These are phyloP conservation scores for Gryllus longicercus DNA, from an alignment of 2,888 invertebrate genomes.

Conservation along the genomic window DNA sequence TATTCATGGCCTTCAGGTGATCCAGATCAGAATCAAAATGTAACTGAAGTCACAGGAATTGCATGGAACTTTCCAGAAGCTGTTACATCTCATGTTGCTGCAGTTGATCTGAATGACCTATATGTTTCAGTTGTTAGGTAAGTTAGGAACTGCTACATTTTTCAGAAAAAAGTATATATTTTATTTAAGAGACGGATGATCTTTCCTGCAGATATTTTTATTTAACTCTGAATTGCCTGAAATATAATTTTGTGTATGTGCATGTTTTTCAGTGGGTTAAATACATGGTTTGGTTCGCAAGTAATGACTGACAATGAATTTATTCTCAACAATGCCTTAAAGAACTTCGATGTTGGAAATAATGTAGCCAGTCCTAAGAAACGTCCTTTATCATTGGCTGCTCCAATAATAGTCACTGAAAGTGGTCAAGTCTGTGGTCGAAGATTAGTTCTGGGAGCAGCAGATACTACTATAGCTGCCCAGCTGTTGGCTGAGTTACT, in stretches of 20 bases:
- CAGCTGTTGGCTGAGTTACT: slow-evolving; percentile 53
- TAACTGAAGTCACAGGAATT: slow-evolving; percentile 20
- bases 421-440: slow-evolving; percentile 49
- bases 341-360: slow-evolving; percentile 34
- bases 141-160: slow-evolving; percentile 42
- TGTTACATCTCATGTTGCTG: slow-evolving; percentile 58
- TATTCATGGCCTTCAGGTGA: slow-evolving; percentile 37
- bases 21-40: slow-evolving; percentile 27
- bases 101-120: slow-evolving; percentile 62
- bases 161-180: not conserved
- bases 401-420: slow-evolving; percentile 42
- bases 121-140: slow-evolving; percentile 68
- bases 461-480: slow-evolving; percentile 51
- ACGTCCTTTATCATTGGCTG: slow-evolving; percentile 40
- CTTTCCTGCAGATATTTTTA: slow-evolving; percentile 22
- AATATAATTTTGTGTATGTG: slow-evolving; percentile 30
- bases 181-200: not conserved
- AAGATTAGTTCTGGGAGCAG: slow-evolving; percentile 53
- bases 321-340: slow-evolving; percentile 49
- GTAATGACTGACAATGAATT: slow-evolving; percentile 54
- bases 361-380: slow-evolving; percentile 35
- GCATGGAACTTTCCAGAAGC: slow-evolving; percentile 37
- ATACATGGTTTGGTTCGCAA: slow-evolving; percentile 53
- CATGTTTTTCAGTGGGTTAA: slow-evolving; percentile 52
- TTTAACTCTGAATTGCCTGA: slow-evolving; percentile 17